Conservation (phyloP, 2,797 vertebrate species). For the Epinephelus malabaricus region DNA sequence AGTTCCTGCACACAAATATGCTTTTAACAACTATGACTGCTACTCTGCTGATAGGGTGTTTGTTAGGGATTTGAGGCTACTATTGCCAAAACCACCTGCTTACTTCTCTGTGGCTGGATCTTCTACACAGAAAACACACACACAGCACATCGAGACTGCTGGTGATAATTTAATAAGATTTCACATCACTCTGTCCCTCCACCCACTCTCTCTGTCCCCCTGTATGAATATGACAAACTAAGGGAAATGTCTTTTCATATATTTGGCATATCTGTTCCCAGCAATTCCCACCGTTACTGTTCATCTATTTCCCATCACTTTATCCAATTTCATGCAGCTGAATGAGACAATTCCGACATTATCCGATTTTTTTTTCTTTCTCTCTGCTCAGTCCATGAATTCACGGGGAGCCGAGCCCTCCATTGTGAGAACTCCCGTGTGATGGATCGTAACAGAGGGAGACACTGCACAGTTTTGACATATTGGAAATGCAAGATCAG, state of each 20-base stretch:
- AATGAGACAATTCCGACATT: constrained; percentile 62
- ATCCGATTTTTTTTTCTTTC: constrained; percentile 14
- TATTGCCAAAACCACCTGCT: constrained; percentile 5
- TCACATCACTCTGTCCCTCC: constrained; percentile 31
- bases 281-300: constrained; percentile 44
- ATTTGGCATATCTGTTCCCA: constrained; percentile 50
- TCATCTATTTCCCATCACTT: constrained; percentile 67
- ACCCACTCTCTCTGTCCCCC: constrained; percentile 25
- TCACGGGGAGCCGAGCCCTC: constrained; percentile 16
- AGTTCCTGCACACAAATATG: background rate
- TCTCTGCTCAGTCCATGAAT: constrained; percentile 20
- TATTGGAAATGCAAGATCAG: constrained; percentile 76
- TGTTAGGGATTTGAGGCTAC: constrained; percentile 25
- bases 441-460: constrained; percentile 59
- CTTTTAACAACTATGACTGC: constrained; percentile 19
- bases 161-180: constrained; percentile 57
- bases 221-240: constrained; percentile 50
- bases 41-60: constrained; percentile 26
- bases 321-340: constrained; percentile 64
- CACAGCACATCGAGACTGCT: background rate
- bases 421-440: constrained; percentile 16
- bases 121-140: constrained; percentile 13
- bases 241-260: constrained; percentile 60
- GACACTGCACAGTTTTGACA: constrained; percentile 55
- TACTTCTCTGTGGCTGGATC: background rate